These are phyloP conservation scores for Brachionus angularis DNA, from an alignment of 1,140 invertebrate species.

Conservation along the genomic window DNA sequence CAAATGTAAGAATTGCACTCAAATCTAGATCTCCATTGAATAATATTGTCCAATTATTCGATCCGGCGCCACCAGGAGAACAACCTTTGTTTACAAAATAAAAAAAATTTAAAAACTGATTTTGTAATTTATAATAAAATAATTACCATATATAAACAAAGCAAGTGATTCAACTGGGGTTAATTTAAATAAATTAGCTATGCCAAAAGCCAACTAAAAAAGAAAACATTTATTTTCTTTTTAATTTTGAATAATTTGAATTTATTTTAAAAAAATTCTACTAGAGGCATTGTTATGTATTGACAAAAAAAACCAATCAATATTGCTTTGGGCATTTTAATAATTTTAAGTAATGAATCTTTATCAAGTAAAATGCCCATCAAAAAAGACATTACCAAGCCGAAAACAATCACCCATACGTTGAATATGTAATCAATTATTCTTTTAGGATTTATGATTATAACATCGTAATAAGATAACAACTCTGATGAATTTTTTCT, in stretches of 20 bases:
- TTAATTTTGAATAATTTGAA: not conserved
- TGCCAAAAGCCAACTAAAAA: slow-evolving; percentile 5
- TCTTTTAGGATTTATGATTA: not conserved
- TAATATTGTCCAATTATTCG: slow-evolving; percentile 40
- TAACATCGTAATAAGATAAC: too few species aligned
- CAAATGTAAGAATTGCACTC: slow-evolving; percentile 40
- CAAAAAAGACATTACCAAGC: not conserved
- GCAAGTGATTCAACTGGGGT: slow-evolving; percentile 10
- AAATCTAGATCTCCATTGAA: slow-evolving; percentile 40
- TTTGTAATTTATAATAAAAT: too few species aligned
- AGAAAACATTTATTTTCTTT: too few species aligned
- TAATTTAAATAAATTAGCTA: not conserved
- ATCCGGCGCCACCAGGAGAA: slow-evolving; percentile 31
- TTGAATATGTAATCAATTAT: not conserved
- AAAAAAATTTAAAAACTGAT: not conserved
- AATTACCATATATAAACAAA: slow-evolving; percentile 37
- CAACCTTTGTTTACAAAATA: slow-evolving; percentile 1
- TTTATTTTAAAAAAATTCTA: not conserved
- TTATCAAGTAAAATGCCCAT: not conserved
- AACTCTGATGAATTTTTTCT: too few species aligned
- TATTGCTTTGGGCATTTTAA: not conserved
- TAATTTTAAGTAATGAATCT: not conserved
- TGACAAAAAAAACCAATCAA: not conserved
- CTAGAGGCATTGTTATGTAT: not conserved
- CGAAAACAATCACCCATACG: too few species aligned